phyloP scores from a whole-genome alignment of 2,113 vertebrate genomes.

The Ailuropoda melanoleuca region DNA sequence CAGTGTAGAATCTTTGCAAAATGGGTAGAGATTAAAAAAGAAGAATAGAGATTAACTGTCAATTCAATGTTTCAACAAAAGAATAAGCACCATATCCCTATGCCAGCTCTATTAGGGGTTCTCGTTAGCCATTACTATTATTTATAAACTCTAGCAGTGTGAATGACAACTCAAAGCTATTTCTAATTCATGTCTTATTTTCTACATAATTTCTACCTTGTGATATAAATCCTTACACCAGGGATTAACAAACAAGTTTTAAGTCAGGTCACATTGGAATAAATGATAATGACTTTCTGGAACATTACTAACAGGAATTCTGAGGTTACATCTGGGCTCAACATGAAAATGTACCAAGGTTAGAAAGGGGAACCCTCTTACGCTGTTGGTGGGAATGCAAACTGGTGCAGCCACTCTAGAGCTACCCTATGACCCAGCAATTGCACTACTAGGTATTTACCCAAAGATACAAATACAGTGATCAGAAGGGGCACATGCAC shows the following conservation, averaged over 20 bases:
- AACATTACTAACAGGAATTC: not conserved
- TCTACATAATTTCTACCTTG: not conserved
- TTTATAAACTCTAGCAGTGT: not conserved
- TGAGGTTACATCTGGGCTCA: not conserved
- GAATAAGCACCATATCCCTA: not conserved
- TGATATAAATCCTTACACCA: not conserved
- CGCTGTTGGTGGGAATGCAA: not conserved
- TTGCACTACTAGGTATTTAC: not conserved
- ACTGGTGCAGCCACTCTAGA: not conserved
- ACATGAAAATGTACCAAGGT: not conserved
- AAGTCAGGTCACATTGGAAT: not conserved
- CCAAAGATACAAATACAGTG: not conserved
- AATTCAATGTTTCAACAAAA: not conserved
- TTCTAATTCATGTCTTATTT: not conserved
- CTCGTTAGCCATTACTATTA: not conserved
- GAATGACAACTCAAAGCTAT: not conserved
- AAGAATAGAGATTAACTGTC: not conserved
- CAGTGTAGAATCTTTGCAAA: slow-evolving; percentile 87
- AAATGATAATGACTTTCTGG: not conserved
- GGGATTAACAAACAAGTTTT: not conserved
- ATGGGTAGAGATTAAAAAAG: not conserved
- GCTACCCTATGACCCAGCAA: not conserved
- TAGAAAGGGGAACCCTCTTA: not conserved
- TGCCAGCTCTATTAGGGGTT: not conserved
- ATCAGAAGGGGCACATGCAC: not conserved